Percentiles rank a stretch among this genome's conserved stretches.
These are phyloP conservation scores for Pyrrhura leucotis DNA, from an alignment of 2,797 vertebrate genomes.

Conservation along the genomic window DNA sequence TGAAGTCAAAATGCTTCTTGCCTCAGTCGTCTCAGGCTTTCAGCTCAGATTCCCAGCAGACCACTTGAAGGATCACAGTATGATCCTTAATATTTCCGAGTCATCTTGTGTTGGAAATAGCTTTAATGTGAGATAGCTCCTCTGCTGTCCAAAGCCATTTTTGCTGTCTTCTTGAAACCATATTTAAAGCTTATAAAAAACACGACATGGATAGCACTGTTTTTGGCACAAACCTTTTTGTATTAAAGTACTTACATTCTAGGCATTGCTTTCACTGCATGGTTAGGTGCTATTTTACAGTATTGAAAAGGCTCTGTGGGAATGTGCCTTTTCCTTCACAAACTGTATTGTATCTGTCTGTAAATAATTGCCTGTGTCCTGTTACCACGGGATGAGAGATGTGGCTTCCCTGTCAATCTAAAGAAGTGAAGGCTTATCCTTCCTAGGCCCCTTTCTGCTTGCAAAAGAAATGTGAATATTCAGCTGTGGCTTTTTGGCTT, in stretches of 20 bases:
- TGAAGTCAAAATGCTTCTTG: background rate
- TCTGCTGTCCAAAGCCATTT: background rate
- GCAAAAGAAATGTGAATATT: background rate
- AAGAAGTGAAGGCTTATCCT: background rate
- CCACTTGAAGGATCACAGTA: background rate
- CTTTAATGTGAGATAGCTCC: background rate
- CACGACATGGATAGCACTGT: background rate
- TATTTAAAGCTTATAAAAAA: background rate
- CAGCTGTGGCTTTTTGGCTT: background rate
- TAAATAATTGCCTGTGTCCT: background rate
- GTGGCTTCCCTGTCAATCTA: background rate
- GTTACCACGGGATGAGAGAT: background rate
- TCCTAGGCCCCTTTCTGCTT: background rate
- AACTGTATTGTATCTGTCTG: background rate
- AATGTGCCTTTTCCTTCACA: background rate
- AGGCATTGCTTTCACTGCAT: background rate
- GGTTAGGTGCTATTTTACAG: background rate
- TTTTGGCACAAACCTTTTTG: background rate
- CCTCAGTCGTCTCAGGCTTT: background rate
- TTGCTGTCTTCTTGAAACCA: background rate
- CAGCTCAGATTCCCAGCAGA: background rate
- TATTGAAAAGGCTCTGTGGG: background rate
- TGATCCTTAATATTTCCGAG: background rate
- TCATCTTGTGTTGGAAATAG: background rate
- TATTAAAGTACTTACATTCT: background rate